Evolutionary conservation across 1,140 invertebrate species (phyloP), one percentile per base, ranked within the genome.

Genomic region (Brachionus paranguensis): DNA sequence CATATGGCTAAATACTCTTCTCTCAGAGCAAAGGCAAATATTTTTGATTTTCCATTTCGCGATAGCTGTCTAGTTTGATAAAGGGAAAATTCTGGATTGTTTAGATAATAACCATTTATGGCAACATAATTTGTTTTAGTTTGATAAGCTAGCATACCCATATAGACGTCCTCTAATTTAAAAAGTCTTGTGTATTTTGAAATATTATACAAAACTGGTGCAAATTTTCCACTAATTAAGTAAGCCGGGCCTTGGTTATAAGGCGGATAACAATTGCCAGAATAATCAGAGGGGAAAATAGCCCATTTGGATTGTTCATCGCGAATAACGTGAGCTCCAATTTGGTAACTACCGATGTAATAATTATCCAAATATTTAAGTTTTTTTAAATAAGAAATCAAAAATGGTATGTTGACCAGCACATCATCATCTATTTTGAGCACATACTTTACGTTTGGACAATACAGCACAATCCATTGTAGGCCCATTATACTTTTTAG

Each of bases 391-490:
- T 24, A 78, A 7, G 37, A 12, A 3, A 78, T 27, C 74, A 78
- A 55, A n/a, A 29, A 8, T 20, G 29, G 74, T 4, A 43, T 78
- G 7, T 78, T 78, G 14, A 78, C 74, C 11, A 78, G 33, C 1
- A 78, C 74, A 29, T 78, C 74, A 29, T 78, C 74, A 43, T 78
- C 17, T 20, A 78, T 45, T 50, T 55, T 47, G 5, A 78, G 74
- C 4, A 33, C 43, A 29, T 24, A 78, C 29, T 41, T 45, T 27
- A 17, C 74, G 27, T 78, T 11, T 24, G n/a, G n/a, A 55, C 74
- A 78, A 55, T 43, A 55, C 20, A 10, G 14, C 1, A 7, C 10
- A 8, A 78, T 37, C 74, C 74, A 78, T 33, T 78, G 8, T 17
- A 78, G 41, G 37, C 74, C 50, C 43, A 78, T 78, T 43, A 78